Evolutionary conservation across 1,140 invertebrate species (phyloP), one percentile per base, ranked within the genome.

Genomic region (Drosophila kepulauana): DNA sequence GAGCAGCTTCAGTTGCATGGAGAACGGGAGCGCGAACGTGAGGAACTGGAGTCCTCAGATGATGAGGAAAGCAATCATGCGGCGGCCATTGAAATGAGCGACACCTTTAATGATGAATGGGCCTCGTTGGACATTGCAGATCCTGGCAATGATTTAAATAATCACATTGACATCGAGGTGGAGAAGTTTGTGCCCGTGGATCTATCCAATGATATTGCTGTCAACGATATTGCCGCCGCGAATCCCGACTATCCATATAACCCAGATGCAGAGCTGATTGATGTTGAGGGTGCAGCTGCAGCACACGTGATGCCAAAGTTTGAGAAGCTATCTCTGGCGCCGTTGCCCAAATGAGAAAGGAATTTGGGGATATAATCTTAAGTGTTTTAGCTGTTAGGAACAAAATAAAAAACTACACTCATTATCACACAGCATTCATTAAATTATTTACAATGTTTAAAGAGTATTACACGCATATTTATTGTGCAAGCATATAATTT

Each of bases 121-220:
- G 62, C 69, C 4, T 54, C 68, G 3, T 30, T 87, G 20, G 84
- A 62, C 11, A 51, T 46, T 1, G 54, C 30, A 1, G 84, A 86
- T 61, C 38, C 77, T 1, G 59, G 56, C 30, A 91, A 92, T 41
- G 81, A 91, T 78, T 77, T 92, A 11, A 74, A 72, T 56, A 92
- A 92, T 52, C 70, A 88, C 15, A 92, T 92, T 51, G 91, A 92
- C 58, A 77, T 75, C 51, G 81, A 38, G 35, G 35, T 10, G 35
- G 87, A 91, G 52, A 74, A 68, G 45, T 71, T 76, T 25, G 67
- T 74, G 43, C 90, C 91, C 11, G 46, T 81, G 1, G 92, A 93
- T 78, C 73, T 93, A 13, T 92, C 89, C 48, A 92, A 93, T 75
- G 93, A 93, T 48, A 93, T 93, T 74, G 86, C 85, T 2, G 88